Evolutionary conservation across 2,888 invertebrate species (phyloP), one percentile per base, ranked within the genome.

Genomic region (Lasioglossum oenotherae): DNA sequence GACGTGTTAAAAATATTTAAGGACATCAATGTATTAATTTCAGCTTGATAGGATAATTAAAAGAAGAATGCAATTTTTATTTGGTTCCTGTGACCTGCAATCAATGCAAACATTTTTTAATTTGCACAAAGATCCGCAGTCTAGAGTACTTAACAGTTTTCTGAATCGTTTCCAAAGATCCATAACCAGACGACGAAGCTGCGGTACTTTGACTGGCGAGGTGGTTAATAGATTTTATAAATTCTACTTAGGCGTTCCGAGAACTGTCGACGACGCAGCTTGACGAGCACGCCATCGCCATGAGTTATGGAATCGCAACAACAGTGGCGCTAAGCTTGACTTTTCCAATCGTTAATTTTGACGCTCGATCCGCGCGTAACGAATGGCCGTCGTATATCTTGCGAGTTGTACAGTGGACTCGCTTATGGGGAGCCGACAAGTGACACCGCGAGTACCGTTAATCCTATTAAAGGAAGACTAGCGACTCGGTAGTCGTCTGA

Each of bases 381-480:
- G 86, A 86, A 90, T 86, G 81, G 87, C 84, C 80, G 76, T 81
- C 86, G 89, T 90, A 90, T 90, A 90, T 90, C 90, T 90, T 82
- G 74, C 12, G 75, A 69, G 44, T 71, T 67, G 82, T 12, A 23
- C 81, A 10, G 78, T 69, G 76, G 71, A 78, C 73, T 81, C 78
- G 88, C 80, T 84, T 80, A 80, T 80, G 80, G 82, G 81, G 71
- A 88, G 82, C 80, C 84, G 86, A 90, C 90, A 89, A 90, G 85
- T 90, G 88, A 89, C 89, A 89, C 85, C 82, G 82, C 82, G 71
- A 83, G 85, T 90, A 89, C 85, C 90, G 90, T 90, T 90, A 89
- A 89, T 90, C 89, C 87, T 89, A 88, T 90, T 89, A 90, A 90
- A 90, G 88, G 82, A 90, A 75, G 85, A 90, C 90, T 88, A 88